Base-by-base conservation (phyloP, 2,888 invertebrate genomes). In the Tholera decimalis region DNA sequence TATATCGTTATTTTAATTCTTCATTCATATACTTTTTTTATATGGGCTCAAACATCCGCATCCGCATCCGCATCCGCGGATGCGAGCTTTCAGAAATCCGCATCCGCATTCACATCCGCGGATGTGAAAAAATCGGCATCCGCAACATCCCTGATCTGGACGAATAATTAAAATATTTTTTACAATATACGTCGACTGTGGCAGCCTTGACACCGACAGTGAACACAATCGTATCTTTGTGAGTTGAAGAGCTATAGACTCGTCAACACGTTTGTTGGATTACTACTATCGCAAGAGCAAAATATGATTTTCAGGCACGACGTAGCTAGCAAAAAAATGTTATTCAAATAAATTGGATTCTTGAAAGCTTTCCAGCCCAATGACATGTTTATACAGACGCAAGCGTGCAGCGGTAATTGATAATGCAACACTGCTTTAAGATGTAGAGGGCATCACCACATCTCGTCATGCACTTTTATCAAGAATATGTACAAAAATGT, bases 151-250 rank as follows among this genome's bases (percentile, higher is more conserved):
- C n/a, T 30, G 4, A 33, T 33, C 3, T 3, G 13, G 33, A 13
- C 3, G 0, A 13, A 3, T 15, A 35, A 35, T 35, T 15, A 15
- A 37, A 37, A 28, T 15, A n/a, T 56, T 56, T 15, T 30, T 22
- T n/a, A 41, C 18, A 41, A 30, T 24, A 37, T 5, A 62, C 15
- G 15, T 18, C 18, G 20, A 11, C 5, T 28, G 1, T 20, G 26
- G 1, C n/a, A 13, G 13, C 18, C 28, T 22, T 22, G 20, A 35
- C 33, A 35, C 1, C n/a, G n/a, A 26, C 47, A 20, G 3, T 9
- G n/a, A 44, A 35, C 26, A 28, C 26, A 49, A 20, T n/a, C 3
- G 15, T 37, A 30, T 64, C 26, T 61, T 8, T 18, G 11, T 30
- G 1, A 0, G 11, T 15, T 15, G 20, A 18, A 18, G n/a, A 37